Evolutionary conservation across 1,140 invertebrate genomes (phyloP).

Genomic region (Polypedilum vanderplanki): DNA sequence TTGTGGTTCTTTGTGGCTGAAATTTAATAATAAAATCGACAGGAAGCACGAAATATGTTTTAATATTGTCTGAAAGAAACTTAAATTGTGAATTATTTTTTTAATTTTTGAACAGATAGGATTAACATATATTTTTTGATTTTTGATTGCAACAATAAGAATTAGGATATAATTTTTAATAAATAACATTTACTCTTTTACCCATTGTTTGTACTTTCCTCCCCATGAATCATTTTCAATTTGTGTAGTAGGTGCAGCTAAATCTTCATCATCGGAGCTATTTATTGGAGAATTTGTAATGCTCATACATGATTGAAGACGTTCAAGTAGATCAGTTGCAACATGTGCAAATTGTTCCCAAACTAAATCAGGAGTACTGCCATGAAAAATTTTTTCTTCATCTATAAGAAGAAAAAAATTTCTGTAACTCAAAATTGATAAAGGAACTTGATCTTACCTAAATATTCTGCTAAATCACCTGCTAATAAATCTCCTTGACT

Average conservation of each 20-base stretch:
- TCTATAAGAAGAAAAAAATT: constrained; percentile 36
- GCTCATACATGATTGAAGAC: constrained; percentile 41
- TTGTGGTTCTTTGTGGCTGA: neutral
- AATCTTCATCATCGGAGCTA: constrained; percentile 29
- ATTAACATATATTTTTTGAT: no score
- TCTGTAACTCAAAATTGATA: neutral
- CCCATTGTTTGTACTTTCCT: constrained; percentile 25
- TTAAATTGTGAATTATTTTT: neutral
- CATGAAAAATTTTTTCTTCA: constrained; percentile 45
- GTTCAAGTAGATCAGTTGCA: constrained; percentile 54
- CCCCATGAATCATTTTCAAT: constrained; percentile 12
- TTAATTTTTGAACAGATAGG: neutral
- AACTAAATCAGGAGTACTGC: constrained; percentile 39
- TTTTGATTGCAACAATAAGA: no score
- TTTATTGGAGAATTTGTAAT: constrained; percentile 23
- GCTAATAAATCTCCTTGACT: constrained; percentile 49
- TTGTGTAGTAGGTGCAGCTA: neutral
- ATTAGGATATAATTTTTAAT: no score
- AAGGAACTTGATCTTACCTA: constrained; percentile 42
- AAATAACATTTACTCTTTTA: neutral
- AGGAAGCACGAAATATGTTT: neutral
- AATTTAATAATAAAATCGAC: constrained; percentile 1
- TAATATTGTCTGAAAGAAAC: neutral
- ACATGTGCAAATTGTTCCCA: constrained; percentile 60
- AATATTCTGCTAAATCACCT: constrained; percentile 50